Evolutionary conservation across 2,888 invertebrate genomes (phyloP).

Genomic region (Psylliodes chrysocephalus): DNA sequence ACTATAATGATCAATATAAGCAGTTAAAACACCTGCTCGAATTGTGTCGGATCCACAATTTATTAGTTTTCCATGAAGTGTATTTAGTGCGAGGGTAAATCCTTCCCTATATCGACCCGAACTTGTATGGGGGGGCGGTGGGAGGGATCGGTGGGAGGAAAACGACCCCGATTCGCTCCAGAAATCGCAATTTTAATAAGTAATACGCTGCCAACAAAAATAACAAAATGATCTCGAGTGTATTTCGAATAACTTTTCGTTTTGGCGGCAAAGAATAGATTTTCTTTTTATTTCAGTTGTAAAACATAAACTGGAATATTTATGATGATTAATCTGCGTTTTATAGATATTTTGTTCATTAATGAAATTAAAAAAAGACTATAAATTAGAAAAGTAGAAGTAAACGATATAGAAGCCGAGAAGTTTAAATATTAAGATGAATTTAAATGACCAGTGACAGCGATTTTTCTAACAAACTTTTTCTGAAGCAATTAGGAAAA

Average conservation of each 20-base stretch:
- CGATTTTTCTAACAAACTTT: too few relatives aligned
- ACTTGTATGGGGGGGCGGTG: conserved; percentile 15
- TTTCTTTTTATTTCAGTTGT: too few relatives aligned
- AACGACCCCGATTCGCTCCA: conserved; percentile 32
- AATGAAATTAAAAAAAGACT: too few relatives aligned
- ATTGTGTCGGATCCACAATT: conserved; percentile 35
- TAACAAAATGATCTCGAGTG: conserved; percentile 5
- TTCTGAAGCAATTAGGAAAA: too few relatives aligned
- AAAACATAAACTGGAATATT: too few relatives aligned
- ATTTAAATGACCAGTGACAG: too few relatives aligned
- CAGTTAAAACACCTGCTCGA: conserved; percentile 42
- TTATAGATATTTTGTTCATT: too few relatives aligned
- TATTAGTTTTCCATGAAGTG: conserved; percentile 49
- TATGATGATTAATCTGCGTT: too few relatives aligned
- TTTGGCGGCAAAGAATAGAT: not conserved
- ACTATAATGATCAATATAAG: too few relatives aligned
- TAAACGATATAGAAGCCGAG: too few relatives aligned
- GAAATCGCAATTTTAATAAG: conserved; percentile 42
- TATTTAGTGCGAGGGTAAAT: conserved; percentile 41
- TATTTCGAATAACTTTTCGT: conserved; percentile 2
- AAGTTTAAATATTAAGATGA: too few relatives aligned
- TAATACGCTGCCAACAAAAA: conserved; percentile 31
- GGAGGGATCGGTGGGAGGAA: conserved; percentile 18
- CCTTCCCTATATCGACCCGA: conserved; percentile 30
- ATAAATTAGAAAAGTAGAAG: too few relatives aligned